These are phyloP conservation scores for Dissostichus mawsoni DNA, from an alignment of 2,113 vertebrate species.

Conservation along the genomic window DNA sequence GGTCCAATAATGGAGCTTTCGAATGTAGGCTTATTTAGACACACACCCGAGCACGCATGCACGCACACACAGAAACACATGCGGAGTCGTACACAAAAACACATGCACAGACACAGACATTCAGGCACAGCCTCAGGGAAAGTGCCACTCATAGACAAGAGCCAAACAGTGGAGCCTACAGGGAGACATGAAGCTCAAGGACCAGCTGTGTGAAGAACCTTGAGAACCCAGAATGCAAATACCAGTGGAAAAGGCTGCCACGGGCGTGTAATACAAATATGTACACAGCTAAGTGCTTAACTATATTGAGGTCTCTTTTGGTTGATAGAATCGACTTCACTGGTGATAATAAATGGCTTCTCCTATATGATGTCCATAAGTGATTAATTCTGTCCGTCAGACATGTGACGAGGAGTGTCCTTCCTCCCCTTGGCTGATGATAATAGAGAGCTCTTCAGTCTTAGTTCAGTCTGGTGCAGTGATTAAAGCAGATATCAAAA, in stretches of 20 bases:
- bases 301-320: slow-evolving; percentile 60
- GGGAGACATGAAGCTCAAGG: slow-evolving; percentile 77
- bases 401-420: slow-evolving; percentile 62
- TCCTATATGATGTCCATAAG: slow-evolving; percentile 62
- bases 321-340: slow-evolving; percentile 61
- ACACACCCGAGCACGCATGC: slow-evolving; percentile 1
- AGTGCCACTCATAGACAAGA: slow-evolving; percentile 74
- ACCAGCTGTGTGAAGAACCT: slow-evolving; percentile 77
- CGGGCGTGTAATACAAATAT: slow-evolving; percentile 76
- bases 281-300: slow-evolving; percentile 68
- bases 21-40: slow-evolving; percentile 65
- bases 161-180: slow-evolving; percentile 74
- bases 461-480: slow-evolving; percentile 67
- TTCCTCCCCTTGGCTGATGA: slow-evolving; percentile 64
- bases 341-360: slow-evolving; percentile 63
- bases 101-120: slow-evolving; percentile 40
- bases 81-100: slow-evolving; percentile 35
- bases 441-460: slow-evolving; percentile 75
- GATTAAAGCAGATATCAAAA: slow-evolving; percentile 76
- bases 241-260: slow-evolving; percentile 58
- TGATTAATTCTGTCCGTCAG: slow-evolving; percentile 78
- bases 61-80: slow-evolving; percentile 36
- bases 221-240: slow-evolving; percentile 71
- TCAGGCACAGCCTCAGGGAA: slow-evolving; percentile 78
- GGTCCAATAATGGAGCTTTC: slow-evolving; percentile 79